These are phyloP conservation scores for Leptopterna dolabrata DNA, from an alignment of 2,888 invertebrate genomes.

Conservation along the genomic window DNA sequence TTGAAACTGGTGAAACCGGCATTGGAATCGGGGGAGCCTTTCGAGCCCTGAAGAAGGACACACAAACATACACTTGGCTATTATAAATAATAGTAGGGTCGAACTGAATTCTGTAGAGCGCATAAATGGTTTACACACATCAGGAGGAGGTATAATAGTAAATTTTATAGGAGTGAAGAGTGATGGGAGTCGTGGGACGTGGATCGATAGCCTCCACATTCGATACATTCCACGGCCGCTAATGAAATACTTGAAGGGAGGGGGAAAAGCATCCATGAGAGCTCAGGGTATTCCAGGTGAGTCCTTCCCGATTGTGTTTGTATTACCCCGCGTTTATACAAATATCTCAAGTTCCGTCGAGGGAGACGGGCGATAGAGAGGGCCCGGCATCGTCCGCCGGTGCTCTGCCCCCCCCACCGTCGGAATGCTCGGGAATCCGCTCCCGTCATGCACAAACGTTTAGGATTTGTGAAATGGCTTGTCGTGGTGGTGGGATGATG, in stretches of 20 bases:
- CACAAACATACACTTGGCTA: no score
- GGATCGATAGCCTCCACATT: conserved; percentile 33
- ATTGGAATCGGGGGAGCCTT: no score
- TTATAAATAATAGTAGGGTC: no score
- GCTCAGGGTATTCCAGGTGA: conserved; percentile 23
- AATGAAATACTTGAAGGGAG: conserved; percentile 43
- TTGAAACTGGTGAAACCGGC: no score
- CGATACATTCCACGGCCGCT: conserved; percentile 47
- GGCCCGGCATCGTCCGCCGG: not conserved
- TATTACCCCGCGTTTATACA: conserved; percentile 45
- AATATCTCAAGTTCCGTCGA: conserved; percentile 48
- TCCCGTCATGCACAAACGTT: conserved; percentile 21
- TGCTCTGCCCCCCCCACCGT: not conserved
- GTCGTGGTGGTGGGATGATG: not conserved
- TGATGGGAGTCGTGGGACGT: not conserved
- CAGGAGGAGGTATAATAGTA: not conserved
- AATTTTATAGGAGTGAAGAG: not conserved
- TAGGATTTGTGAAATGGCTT: not conserved
- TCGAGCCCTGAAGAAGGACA: no score
- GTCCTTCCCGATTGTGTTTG: conserved; percentile 43
- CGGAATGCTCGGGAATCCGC: conserved; percentile 11
- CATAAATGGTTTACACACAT: no score
- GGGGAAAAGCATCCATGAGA: not conserved
- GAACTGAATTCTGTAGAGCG: no score
- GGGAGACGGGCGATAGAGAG: not conserved